Percentiles rank a stretch among this genome's conserved stretches.
phyloP scores from a whole-genome alignment of 2,797 vertebrate species.

The Sebastes iracundus region DNA sequence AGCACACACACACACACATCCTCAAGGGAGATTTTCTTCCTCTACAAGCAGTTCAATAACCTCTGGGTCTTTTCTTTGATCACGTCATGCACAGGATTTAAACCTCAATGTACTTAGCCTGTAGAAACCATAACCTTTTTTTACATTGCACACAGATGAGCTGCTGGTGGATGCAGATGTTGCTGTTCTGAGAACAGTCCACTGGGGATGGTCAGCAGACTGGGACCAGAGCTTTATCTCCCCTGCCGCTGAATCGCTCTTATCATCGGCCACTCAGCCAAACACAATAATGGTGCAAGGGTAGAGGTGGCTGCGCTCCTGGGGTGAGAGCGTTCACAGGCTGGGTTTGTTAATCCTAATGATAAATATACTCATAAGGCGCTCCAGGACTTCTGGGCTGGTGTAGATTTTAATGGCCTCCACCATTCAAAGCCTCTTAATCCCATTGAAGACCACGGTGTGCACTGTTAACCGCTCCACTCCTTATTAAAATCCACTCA shows the following conservation, averaged over 20 bases:
- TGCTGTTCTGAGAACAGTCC: slow-evolving; percentile 33
- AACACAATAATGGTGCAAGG: slow-evolving; percentile 65
- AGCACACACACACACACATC: neutral
- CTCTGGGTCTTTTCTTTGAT: slow-evolving; percentile 22
- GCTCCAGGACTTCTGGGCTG: slow-evolving; percentile 65
- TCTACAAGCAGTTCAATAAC: slow-evolving; percentile 12
- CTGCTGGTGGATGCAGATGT: slow-evolving; percentile 53
- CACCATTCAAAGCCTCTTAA: slow-evolving; percentile 83
- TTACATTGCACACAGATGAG: slow-evolving; percentile 35
- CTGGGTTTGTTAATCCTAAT: slow-evolving; percentile 80
- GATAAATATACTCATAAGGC: slow-evolving; percentile 79
- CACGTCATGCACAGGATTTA: slow-evolving; percentile 15
- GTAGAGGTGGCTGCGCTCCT: slow-evolving; percentile 59
- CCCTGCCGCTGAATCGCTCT: slow-evolving; percentile 51
- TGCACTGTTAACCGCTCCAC: slow-evolving; percentile 69
- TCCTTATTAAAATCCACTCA: slow-evolving; percentile 81
- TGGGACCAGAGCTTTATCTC: slow-evolving; percentile 59
- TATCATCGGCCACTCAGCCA: slow-evolving; percentile 68
- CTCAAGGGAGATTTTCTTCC: slow-evolving; percentile 29
- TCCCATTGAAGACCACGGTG: slow-evolving; percentile 76
- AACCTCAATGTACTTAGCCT: slow-evolving; percentile 10
- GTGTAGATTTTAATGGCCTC: slow-evolving; percentile 81
- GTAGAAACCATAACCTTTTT: slow-evolving; percentile 14
- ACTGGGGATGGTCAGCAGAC: slow-evolving; percentile 32
- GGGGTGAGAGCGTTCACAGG: slow-evolving; percentile 56